Evolutionary conservation across 2,888 invertebrate genomes (phyloP).

Genomic region (Drosophila limbata): DNA sequence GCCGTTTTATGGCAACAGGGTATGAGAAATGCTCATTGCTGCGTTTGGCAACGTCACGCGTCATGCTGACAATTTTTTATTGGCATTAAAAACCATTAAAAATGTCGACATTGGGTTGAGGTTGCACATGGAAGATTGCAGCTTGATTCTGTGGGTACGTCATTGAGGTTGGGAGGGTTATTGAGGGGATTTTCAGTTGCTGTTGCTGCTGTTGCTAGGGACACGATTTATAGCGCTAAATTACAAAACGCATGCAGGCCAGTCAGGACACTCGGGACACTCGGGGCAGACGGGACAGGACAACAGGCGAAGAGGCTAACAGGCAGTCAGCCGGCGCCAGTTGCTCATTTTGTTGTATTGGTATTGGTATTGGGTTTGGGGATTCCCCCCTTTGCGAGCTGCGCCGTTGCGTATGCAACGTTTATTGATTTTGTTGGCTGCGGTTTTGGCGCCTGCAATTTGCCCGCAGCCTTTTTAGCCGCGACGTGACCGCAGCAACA

Average conservation of each 20-base stretch:
- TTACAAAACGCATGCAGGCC: conserved; percentile 74
- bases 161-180: not conserved
- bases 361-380: not conserved
- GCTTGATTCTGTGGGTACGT: conserved; percentile 3
- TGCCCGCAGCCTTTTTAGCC: conserved; percentile 43
- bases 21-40: conserved; percentile 44
- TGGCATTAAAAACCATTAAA: conserved; percentile 82
- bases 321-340: conserved; percentile 63
- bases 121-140: conserved; percentile 7
- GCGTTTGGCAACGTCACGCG: conserved; percentile 76
- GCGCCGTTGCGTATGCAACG: conserved; percentile 55
- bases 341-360: conserved; percentile 27
- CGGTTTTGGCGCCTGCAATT: conserved; percentile 66
- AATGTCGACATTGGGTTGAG: conserved; percentile 62
- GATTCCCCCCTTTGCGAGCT: not conserved
- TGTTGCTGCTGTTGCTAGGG: conserved; percentile 39
- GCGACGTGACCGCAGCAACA: conserved; percentile 41
- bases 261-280: conserved; percentile 3
- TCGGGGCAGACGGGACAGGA: conserved; percentile 3
- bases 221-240: conserved; percentile 76
- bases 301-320: not conserved
- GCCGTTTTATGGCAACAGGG: conserved; percentile 25
- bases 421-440: conserved; percentile 74
- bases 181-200: conserved; percentile 1
- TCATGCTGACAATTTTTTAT: conserved; percentile 83